A percentile compares a stretch with the other conserved stretches of the same genome.
These are phyloP conservation scores for Tachina fera DNA, from an alignment of 2,888 invertebrate genomes.

Conservation along the genomic window DNA sequence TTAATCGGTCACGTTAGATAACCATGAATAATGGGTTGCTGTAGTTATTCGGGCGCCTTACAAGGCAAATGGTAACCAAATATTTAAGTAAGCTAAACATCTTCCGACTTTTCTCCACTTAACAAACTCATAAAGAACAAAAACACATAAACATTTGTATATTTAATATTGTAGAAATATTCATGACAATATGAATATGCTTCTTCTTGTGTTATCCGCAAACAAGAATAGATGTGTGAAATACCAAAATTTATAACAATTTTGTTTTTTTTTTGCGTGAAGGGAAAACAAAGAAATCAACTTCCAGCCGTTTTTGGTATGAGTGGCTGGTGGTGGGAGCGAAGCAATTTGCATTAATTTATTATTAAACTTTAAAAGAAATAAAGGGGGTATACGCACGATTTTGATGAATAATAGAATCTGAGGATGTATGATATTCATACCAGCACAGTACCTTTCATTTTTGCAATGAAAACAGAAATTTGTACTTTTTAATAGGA, in stretches of 20 bases:
- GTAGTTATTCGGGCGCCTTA: background rate
- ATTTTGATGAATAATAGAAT: too few species aligned
- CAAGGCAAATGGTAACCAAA: background rate
- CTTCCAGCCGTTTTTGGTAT: too few species aligned
- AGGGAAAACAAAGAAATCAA: background rate
- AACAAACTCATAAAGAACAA: background rate
- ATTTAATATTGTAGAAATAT: background rate
- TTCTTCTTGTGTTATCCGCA: background rate
- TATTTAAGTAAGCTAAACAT: background rate
- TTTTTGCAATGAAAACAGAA: too few species aligned
- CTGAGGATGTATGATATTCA: too few species aligned
- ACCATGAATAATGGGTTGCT: background rate
- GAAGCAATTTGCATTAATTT: background rate
- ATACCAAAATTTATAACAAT: background rate
- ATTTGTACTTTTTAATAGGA: too few species aligned
- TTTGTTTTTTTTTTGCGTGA: background rate
- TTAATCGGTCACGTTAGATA: background rate
- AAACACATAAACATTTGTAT: background rate
- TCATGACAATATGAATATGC: background rate
- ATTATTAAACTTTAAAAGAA: slow-evolving; percentile 3
- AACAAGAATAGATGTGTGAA: background rate
- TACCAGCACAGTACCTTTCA: too few species aligned
- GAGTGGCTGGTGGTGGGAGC: background rate
- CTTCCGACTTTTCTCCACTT: background rate
- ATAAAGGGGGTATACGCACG: background rate